Evolutionary conservation across 1,140 invertebrate genomes (phyloP), one percentile per base, ranked within the genome.

Genomic region (Drosophila equinoxialis): DNA sequence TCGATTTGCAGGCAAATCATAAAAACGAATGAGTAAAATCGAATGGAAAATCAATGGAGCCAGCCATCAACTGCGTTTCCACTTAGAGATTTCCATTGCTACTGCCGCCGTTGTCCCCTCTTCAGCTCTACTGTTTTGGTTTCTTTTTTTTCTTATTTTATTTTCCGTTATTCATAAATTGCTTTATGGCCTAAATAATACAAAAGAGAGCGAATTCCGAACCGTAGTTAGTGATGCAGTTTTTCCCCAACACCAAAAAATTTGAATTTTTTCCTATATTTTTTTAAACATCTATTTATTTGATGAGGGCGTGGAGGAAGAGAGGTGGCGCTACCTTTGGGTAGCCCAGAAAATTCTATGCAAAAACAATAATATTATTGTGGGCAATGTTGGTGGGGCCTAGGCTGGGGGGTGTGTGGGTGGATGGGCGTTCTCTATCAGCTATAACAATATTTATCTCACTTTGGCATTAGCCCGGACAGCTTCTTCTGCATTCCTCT

Each of bases 11-110:
- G 83, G 84, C 84, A 86, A 86, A 86, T 86, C 84, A 89, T 86
- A 86, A 86, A 86, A 86, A 89, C 84, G 85, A 86, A 86, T 86
- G 83, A 77, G 85, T 89, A 86, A 89, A 89, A 89, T 87, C 83
- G 79, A 86, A 86, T 86, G 79, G 83, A 86, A 86, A 86, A 86
- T 86, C 83, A 86, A 86, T 86, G 84, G 67, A 89, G 79, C 77
- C 83, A 83, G 68, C 79, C 83, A 86, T 89, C 83, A 89, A 89
- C 74, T 73, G 79, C 71, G 67, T 82, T 79, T 59, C 26, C 37
- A 35, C 45, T 54, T 30, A 51, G 45, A 51, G 45, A 51, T 51
- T 51, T 51, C 45, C 45, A 48, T 35, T 20, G 57, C 67, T 75
- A 6, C 6, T 30, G 30, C 5, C 30, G 30, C 30, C 41, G 39